Conservation (phyloP, 2,888 invertebrate species). For the Scaptomyza caliginosa region DNA sequence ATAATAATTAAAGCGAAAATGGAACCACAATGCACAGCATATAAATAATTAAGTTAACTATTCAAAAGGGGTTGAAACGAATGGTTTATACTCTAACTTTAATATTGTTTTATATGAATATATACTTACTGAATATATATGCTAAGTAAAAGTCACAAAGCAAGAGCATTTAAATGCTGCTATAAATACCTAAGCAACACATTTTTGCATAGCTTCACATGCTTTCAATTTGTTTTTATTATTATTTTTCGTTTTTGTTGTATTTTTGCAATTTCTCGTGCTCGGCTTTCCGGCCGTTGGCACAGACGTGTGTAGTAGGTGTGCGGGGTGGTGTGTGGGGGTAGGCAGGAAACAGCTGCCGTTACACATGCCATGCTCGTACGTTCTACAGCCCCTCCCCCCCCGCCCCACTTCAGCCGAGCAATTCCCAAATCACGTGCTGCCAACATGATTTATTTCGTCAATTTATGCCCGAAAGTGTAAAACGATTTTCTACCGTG, state of each 20-base stretch:
- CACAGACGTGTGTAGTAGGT: background rate
- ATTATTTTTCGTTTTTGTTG: background rate
- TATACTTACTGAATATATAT: no score
- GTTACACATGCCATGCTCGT: background rate
- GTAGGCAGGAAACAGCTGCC: conserved; percentile 17
- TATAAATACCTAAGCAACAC: background rate
- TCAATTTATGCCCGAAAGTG: conserved; percentile 67
- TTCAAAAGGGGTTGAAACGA: background rate
- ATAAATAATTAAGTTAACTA: conserved; percentile 19
- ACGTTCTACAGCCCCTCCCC: background rate
- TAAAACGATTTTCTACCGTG: conserved; percentile 57
- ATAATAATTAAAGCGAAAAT: conserved; percentile 31
- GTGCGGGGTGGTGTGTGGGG: background rate
- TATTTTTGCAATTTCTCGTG: conserved; percentile 21
- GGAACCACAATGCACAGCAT: conserved; percentile 26
- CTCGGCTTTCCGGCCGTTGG: conserved; percentile 22
- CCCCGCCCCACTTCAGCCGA: background rate
- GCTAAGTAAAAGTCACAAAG: no score
- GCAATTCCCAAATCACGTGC: conserved; percentile 66
- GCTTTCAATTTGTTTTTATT: background rate
- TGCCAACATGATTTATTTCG: conserved; percentile 78
- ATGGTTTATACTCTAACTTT: background rate
- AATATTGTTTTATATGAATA: no score
- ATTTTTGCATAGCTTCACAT: background rate
- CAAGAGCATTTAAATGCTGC: background rate